A percentile compares a stretch with the other conserved stretches of the same genome.
These are phyloP conservation scores for Acyrthosiphon pisum DNA, from an alignment of 1,140 invertebrate genomes.

Conservation along the genomic window DNA sequence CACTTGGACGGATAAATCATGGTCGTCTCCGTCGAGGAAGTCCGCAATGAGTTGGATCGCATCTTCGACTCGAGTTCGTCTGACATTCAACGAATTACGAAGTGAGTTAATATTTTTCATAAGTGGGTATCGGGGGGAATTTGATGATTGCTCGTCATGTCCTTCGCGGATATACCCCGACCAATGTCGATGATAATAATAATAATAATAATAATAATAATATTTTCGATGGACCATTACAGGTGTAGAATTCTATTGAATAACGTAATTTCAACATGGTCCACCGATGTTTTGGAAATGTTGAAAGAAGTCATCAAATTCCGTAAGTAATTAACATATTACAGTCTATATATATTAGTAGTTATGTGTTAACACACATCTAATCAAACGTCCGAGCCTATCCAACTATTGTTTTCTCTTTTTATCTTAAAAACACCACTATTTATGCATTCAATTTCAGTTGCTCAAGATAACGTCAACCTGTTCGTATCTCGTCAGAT, in stretches of 20 bases:
- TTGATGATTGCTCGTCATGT: neutral
- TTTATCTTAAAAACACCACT: conserved; percentile 61
- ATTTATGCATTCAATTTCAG: conserved; percentile 64
- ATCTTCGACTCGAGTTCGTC: neutral
- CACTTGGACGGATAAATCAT: neutral
- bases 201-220: neutral
- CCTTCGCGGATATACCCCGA: neutral
- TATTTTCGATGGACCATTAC: conserved; percentile 57
- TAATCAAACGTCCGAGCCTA: neutral
- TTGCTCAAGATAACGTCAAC: conserved; percentile 96
- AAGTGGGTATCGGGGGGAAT: too few relatives aligned
- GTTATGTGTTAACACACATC: neutral
- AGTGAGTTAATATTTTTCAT: neutral
- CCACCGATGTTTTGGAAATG: conserved; percentile 79
- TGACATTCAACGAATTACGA: neutral
- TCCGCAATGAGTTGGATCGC: neutral
- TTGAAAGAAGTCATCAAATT: conserved; percentile 92
- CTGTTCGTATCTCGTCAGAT: conserved; percentile 96
- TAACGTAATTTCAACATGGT: conserved; percentile 75
- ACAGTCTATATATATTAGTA: neutral
- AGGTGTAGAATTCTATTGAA: conserved; percentile 85
- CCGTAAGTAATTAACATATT: conserved; percentile 72
- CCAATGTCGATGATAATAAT: neutral
- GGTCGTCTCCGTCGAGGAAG: neutral
- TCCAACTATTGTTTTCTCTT: conserved; percentile 53